Evolutionary conservation across 2,888 invertebrate species (phyloP).

Genomic region (Blastobasis adustella): DNA sequence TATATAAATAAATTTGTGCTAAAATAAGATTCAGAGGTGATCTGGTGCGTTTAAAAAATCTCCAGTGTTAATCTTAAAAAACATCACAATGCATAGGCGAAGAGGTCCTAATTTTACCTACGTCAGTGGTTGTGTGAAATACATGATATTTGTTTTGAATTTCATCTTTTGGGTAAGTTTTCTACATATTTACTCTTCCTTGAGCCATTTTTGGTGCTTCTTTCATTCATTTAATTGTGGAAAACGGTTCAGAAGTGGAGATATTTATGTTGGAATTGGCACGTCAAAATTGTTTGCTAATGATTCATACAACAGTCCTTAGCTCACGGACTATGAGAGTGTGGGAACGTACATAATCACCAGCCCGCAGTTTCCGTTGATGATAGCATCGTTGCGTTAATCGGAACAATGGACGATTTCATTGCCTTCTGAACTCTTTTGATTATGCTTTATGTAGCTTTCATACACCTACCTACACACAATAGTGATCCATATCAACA

Average conservation of each 20-base stretch:
- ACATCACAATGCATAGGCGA: slow-evolving; percentile 73
- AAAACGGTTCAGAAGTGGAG: neutral
- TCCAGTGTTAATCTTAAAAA: slow-evolving; percentile 6
- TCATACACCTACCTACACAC: too few relatives aligned
- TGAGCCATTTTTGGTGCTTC: neutral
- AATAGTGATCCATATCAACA: too few relatives aligned
- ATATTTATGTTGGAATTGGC: too few relatives aligned
- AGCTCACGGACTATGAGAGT: neutral
- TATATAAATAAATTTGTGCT: slow-evolving; percentile 6
- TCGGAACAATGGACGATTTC: slow-evolving; percentile 6
- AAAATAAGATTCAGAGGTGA: slow-evolving; percentile 1
- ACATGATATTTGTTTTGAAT: slow-evolving; percentile 91
- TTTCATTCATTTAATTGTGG: slow-evolving; percentile 7
- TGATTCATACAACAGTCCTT: neutral
- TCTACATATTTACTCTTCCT: neutral
- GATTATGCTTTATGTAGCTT: too few relatives aligned
- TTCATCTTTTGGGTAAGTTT: slow-evolving; percentile 91
- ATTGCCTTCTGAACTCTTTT: neutral
- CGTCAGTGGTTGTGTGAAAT: slow-evolving; percentile 91
- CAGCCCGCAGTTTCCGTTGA: slow-evolving; percentile 18
- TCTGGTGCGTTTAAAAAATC: too few relatives aligned
- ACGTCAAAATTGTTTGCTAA: too few relatives aligned
- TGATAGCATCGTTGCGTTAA: slow-evolving; percentile 11
- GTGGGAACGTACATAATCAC: slow-evolving; percentile 11
- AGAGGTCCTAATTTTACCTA: slow-evolving; percentile 84